phyloP scores from a whole-genome alignment of 2,797 vertebrate genomes.

The Gobio occitaniae region DNA sequence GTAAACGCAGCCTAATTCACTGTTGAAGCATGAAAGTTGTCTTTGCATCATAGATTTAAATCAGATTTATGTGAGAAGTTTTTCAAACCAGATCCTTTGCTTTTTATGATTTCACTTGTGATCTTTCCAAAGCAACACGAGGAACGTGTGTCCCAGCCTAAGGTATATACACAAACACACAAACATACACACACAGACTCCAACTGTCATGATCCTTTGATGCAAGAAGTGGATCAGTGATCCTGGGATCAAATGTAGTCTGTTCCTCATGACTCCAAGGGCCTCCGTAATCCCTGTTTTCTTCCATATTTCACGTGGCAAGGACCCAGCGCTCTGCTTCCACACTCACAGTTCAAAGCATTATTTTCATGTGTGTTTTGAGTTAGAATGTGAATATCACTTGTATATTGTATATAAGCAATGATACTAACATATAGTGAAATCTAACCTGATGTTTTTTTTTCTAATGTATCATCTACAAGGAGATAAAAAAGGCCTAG shows the following conservation, averaged over 20 bases:
- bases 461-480: neutral
- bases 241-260: slow-evolving; percentile 51
- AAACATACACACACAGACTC: slow-evolving; percentile 26
- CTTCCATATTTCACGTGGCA: slow-evolving; percentile 34
- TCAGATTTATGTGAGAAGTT: neutral
- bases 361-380: slow-evolving; percentile 18
- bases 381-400: neutral
- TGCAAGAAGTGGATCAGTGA: slow-evolving; percentile 55
- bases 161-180: slow-evolving; percentile 18
- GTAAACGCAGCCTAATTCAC: neutral
- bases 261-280: slow-evolving; percentile 40
- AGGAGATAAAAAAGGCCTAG: neutral
- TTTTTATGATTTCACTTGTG: slow-evolving; percentile 10
- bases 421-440: neutral
- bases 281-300: slow-evolving; percentile 38
- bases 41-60: neutral
- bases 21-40: neutral
- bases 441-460: neutral
- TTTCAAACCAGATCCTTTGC: slow-evolving; percentile 18
- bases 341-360: slow-evolving; percentile 20
- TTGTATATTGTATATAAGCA: neutral
- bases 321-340: neutral
- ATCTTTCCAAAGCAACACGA: slow-evolving; percentile 8
- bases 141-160: slow-evolving; percentile 7
- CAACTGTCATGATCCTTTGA: slow-evolving; percentile 40